Conservation (phyloP, 92 coral and sea anemone species). For the Palythoa grandiflora region DNA sequence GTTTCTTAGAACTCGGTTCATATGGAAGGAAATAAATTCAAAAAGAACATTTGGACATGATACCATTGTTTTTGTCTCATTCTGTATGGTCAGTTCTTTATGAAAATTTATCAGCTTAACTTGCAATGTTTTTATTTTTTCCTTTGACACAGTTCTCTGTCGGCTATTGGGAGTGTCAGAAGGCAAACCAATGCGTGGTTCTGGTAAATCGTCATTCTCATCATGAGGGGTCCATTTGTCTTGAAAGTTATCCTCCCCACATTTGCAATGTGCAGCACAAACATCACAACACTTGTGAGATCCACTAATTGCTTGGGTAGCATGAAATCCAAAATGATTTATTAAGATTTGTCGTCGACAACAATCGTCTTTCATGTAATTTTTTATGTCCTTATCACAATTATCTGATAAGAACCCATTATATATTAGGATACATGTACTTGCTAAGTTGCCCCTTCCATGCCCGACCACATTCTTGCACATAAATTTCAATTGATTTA, state of each 20-base stretch:
- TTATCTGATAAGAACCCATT: conserved; percentile 33
- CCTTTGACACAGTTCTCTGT: conserved; percentile 36
- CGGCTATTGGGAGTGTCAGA: background rate
- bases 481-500: conserved; percentile 45
- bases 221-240: conserved; percentile 27
- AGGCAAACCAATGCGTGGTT: conserved; percentile 1
- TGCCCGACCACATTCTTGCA: conserved; percentile 58
- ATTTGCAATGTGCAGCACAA: conserved; percentile 28
- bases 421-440: conserved; percentile 4
- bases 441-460: conserved; percentile 44
- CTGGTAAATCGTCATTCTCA: conserved; percentile 13
- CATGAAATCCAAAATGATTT: conserved; percentile 28
- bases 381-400: conserved; percentile 35
- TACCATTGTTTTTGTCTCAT: conserved; percentile 34
- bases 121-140: conserved; percentile 23
- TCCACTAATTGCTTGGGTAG: background rate
- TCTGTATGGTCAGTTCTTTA: background rate
- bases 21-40: conserved; percentile 24
- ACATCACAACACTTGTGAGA: conserved; percentile 32
- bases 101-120: conserved; percentile 19
- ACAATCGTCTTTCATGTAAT: conserved; percentile 28
- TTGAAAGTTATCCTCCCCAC: conserved; percentile 18
- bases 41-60: conserved; percentile 31
- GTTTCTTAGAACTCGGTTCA: conserved; percentile 26
- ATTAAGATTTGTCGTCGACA: conserved; percentile 30